phyloP scores from a whole-genome alignment of 2,113 vertebrate genomes.

The Coracopsis vasa region DNA sequence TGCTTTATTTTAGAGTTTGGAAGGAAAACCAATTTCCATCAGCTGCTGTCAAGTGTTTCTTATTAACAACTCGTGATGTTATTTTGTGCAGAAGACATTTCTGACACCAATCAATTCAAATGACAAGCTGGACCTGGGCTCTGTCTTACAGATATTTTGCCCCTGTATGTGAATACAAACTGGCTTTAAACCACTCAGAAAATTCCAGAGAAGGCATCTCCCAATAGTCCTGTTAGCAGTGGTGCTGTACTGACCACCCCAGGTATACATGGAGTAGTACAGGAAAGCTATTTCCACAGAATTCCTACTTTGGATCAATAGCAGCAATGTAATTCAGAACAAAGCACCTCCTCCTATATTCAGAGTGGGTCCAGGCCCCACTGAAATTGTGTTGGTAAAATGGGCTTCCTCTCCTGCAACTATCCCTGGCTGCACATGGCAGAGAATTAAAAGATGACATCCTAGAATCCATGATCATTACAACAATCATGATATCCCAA shows the following conservation, averaged over 20 bases:
- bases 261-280: rapidly evolving
- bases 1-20: background rate
- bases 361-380: background rate
- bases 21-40: conserved; percentile 14
- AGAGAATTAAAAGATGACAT: background rate
- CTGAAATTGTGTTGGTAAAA: background rate
- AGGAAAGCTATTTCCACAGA: background rate
- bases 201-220: background rate
- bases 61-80: background rate
- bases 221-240: background rate
- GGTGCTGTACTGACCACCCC: background rate
- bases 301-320: background rate
- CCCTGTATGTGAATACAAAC: background rate
- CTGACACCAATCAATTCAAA: background rate
- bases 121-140: background rate
- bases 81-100: background rate
- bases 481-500: background rate
- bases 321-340: background rate
- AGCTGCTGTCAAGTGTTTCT: background rate
- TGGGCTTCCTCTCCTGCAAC: background rate
- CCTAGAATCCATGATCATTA: background rate
- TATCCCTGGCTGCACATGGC: background rate
- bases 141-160: background rate
- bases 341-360: background rate
- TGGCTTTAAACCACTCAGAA: background rate